Conservation (phyloP, 2,113 vertebrate species). For the Gambusia holbrooki region DNA sequence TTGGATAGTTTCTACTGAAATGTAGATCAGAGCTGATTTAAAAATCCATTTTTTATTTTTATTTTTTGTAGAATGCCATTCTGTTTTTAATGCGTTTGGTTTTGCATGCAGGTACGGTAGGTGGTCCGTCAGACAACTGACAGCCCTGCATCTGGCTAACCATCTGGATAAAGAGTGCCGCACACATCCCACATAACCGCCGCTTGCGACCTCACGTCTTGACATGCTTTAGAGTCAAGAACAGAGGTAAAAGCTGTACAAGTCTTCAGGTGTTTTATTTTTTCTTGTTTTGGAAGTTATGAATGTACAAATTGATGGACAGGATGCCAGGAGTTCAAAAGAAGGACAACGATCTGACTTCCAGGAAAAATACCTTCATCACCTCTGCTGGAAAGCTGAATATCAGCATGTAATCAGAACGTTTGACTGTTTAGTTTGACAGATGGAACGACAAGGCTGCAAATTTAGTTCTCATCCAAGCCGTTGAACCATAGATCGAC, state of each 20-base stretch:
- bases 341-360: no score
- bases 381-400: no score
- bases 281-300: not conserved
- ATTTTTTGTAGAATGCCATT: conserved; percentile 17
- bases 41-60: no score
- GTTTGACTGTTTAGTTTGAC: not conserved
- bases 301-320: not conserved
- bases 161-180: conserved; percentile 73
- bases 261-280: not conserved
- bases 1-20: conserved; percentile 3
- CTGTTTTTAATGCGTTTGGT: conserved; percentile 39
- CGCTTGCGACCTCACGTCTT: conserved; percentile 46
- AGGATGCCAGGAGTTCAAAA: not conserved
- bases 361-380: no score
- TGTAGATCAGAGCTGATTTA: conserved; percentile 11
- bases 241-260: not conserved
- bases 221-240: conserved; percentile 9
- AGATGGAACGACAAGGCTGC: not conserved
- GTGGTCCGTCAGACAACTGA: conserved; percentile 59
- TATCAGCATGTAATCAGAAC: no score
- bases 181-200: conserved; percentile 68
- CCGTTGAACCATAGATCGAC: not conserved
- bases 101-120: conserved; percentile 61
- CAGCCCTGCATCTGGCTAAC: conserved; percentile 71
- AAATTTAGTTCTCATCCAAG: not conserved